Percentiles rank a stretch among this genome's conserved stretches.
Evolutionary conservation across 2,797 vertebrate genomes (phyloP).

Genomic region (Gymnopithys bicolor): DNA sequence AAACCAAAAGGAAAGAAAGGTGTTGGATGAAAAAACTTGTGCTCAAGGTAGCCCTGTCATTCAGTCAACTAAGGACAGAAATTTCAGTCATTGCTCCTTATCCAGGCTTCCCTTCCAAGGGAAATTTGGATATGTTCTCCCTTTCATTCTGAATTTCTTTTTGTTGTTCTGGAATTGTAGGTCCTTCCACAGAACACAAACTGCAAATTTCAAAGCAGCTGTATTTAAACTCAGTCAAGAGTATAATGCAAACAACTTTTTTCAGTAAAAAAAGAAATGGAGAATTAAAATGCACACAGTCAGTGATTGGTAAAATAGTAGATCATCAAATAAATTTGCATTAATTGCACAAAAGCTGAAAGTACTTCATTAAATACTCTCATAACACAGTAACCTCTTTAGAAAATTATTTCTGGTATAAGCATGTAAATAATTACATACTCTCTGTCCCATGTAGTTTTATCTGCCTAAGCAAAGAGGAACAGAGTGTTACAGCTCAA

Average conservation of each 20-base stretch:
- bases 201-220: conserved; percentile 47
- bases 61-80: background rate
- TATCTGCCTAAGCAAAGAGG: conserved; percentile 19
- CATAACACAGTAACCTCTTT: conserved; percentile 45
- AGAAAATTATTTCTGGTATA: conserved; percentile 61
- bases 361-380: conserved; percentile 57
- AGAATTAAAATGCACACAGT: conserved; percentile 33
- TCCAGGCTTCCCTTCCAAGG: background rate
- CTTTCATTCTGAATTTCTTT: background rate
- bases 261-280: background rate
- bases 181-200: conserved; percentile 3
- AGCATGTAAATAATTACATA: conserved; percentile 65
- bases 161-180: background rate
- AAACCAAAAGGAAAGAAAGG: background rate
- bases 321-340: conserved; percentile 65
- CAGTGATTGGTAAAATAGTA: conserved; percentile 59
- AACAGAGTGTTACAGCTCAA: conserved; percentile 17
- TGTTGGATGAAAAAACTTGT: background rate
- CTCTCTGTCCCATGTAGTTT: conserved; percentile 38
- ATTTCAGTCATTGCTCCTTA: background rate
- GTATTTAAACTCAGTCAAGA: conserved; percentile 34
- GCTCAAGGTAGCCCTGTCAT: background rate
- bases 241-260: conserved; percentile 41
- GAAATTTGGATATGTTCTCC: background rate
- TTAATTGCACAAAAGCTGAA: conserved; percentile 62